These are phyloP conservation scores for Cryptoleucopteryx plumbea DNA, from an alignment of 2,113 vertebrate genomes.

Conservation along the genomic window DNA sequence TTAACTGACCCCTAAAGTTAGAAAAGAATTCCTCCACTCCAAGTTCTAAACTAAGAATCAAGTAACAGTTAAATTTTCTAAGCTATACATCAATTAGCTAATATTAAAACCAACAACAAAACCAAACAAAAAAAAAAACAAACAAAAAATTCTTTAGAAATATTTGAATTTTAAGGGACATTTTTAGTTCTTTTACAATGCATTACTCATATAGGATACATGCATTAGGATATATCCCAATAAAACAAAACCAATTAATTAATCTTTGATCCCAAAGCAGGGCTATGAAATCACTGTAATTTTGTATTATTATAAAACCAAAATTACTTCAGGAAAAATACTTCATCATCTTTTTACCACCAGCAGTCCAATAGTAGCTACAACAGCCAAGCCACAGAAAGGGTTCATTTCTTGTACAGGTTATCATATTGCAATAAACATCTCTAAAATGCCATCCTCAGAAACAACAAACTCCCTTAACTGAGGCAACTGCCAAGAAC, in stretches of 20 bases:
- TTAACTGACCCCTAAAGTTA: background rate
- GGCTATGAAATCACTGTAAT: background rate
- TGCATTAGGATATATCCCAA: background rate
- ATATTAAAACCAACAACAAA: background rate
- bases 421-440: background rate
- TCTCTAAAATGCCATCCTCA: background rate
- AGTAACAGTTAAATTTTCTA: background rate
- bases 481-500: background rate
- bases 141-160: background rate
- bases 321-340: background rate
- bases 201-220: background rate
- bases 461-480: background rate
- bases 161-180: background rate
- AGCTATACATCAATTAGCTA: background rate
- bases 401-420: background rate
- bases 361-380: background rate
- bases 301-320: background rate
- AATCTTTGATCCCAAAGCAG: background rate
- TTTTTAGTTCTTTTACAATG: background rate
- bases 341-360: background rate
- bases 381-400: background rate
- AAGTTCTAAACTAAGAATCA: background rate
- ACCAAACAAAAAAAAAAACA: background rate
- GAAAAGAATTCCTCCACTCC: background rate
- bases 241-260: background rate